Evolutionary conservation across 2,888 invertebrate species (phyloP), one percentile per base, ranked within the genome.

Genomic region (Chymomyza procnemis): DNA sequence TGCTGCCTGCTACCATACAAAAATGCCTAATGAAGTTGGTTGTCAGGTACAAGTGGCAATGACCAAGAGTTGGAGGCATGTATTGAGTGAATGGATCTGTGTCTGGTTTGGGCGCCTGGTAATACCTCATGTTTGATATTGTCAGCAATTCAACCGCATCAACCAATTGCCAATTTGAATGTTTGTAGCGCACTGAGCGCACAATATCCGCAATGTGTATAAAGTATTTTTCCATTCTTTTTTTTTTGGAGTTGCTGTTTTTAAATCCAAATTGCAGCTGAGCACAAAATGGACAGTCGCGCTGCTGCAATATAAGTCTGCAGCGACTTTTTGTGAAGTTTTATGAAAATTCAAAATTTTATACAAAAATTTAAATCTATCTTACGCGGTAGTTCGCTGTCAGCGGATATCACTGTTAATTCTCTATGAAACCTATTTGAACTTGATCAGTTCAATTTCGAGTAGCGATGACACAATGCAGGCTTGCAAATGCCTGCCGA

Each of bases 121-220:
- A 50, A 50, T 50, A 50, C 34, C 34, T 50, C 71, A 52, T 72
- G 79, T 69, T 73, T 67, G 64, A 68, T 64, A 77, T 73, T 78
- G 73, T 80, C 79, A 75, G 76, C 81, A 71, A 83, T 78, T 80
- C 81, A 75, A 82, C 85, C 80, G 80, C 85, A 85, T 73, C 76
- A 75, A 71, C 86, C 34, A 74, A 86, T 86, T 82, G 81, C 64
- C 86, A 78, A 82, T 83, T 82, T 80, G 65, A 74, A 82, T 82
- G 75, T 54, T 14, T 14, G 21, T 41, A 41, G 2, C 12, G 2
- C 12, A 41, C 12, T 41, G 34, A 12, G 34, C 12, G 12, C 34
- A 12, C 74, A 76, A 66, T 65, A 70, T 69, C 62, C 64, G 60
- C 21, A 60, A 54, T 12, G 9, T 41, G 6, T 12, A 41, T 41